Evolutionary conservation across 2,888 invertebrate species (phyloP).

Genomic region (Trileptium ribeirensis): DNA sequence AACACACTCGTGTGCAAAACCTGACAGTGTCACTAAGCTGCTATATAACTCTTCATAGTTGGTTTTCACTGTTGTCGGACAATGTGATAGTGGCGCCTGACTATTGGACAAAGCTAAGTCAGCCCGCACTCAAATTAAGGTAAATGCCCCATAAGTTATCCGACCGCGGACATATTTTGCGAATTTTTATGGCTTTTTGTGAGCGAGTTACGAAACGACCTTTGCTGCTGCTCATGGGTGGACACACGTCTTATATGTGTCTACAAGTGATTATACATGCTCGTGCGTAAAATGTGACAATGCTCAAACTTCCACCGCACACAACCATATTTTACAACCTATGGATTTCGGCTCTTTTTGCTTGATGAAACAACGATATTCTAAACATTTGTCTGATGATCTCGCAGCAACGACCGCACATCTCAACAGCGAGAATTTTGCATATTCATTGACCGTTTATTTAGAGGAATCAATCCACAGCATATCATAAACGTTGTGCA

Average conservation of each 20-base stretch:
- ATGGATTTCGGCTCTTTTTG: not conserved
- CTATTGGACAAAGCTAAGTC: too few relatives aligned
- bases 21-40: too few relatives aligned
- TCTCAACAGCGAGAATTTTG: not conserved
- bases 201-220: conserved; percentile 11
- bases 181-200: not conserved
- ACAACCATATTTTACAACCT: conserved; percentile 8
- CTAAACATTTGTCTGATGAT: not conserved
- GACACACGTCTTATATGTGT: conserved; percentile 5
- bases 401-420: not conserved
- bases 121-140: too few relatives aligned
- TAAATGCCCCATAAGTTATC: too few relatives aligned
- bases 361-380: not conserved
- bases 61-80: too few relatives aligned
- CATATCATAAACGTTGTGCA: not conserved
- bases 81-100: too few relatives aligned
- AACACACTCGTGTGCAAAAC: too few relatives aligned
- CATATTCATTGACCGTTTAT: not conserved
- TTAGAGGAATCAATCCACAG: not conserved
- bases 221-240: conserved; percentile 11
- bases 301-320: not conserved
- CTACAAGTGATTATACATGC: not conserved
- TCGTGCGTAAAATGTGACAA: not conserved
- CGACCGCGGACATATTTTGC: not conserved
- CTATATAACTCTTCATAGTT: too few relatives aligned